These are phyloP conservation scores for Chrysolina americana DNA, from an alignment of 2,888 invertebrate species.

Conservation along the genomic window DNA sequence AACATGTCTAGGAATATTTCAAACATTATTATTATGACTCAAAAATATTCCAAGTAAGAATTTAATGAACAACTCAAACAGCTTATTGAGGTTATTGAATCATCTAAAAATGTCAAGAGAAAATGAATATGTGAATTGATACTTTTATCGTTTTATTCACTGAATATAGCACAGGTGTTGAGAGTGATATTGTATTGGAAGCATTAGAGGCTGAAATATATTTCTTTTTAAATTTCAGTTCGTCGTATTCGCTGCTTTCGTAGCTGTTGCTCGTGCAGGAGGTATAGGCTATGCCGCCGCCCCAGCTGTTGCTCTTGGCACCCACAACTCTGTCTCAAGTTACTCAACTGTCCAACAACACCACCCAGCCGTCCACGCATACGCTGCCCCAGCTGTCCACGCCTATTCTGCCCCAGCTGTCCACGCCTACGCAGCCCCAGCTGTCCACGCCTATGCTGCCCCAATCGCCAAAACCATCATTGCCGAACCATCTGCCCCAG, in stretches of 20 bases:
- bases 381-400: conserved; percentile 27
- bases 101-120: no score
- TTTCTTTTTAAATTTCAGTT: conserved; percentile 40
- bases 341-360: conserved; percentile 42
- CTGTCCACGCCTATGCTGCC: conserved; percentile 51
- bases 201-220: no score
- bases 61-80: no score
- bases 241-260: conserved; percentile 49
- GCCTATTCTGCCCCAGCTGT: conserved; percentile 49
- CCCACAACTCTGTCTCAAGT: conserved; percentile 39
- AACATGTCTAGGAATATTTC: no score
- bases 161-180: no score
- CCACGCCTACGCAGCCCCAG: conserved; percentile 34
- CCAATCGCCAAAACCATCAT: conserved; percentile 54
- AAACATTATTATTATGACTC: no score
- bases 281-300: conserved; percentile 40
- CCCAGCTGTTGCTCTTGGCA: conserved; percentile 23
- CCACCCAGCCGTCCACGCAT: conserved; percentile 15
- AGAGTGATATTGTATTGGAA: no score
- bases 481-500: conserved; percentile 49
- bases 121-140: no score
- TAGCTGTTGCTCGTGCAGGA: conserved; percentile 48
- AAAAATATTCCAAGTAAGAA: no score
- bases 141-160: no score
- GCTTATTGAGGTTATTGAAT: no score